Evolutionary conservation across 2,113 vertebrate species (phyloP), one percentile per base, ranked within the genome.

Genomic region (Perccottus glenii): DNA sequence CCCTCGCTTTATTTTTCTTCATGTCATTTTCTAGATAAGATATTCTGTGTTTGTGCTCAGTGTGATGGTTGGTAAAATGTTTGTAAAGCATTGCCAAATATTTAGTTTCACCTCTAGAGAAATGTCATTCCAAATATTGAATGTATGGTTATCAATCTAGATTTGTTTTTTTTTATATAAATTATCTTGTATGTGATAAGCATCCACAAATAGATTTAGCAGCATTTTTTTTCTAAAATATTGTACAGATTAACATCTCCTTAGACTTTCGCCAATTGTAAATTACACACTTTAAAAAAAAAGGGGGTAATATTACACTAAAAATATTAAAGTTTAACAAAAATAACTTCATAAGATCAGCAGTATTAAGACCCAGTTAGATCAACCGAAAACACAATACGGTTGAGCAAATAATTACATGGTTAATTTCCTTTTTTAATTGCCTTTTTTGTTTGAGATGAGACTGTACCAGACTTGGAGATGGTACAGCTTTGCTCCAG

Each of bases 81-180:
- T 44, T 76, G 64, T 80, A 40, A 71, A 82, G 12, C 67, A 58
- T 70, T 77, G 81, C 73, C 48, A 82, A 74, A 77, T 85, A 64
- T 80, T 75, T 70, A 42, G 57, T 67, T 52, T 19, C 4, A 52
- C 15, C 38, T 16, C 15, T 12, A 33, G 11, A 49, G 42, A 35
- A 60, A 32, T 44, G 27, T 53, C 9, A 64, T 75, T 69, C 62
- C 73, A 64, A 72, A 6, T 57, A 75, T 65, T 79, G 78, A 85
- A 88, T 85, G 80, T 88, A 43, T 64, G n/a, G 58, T 55, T 64
- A 61, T 81, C 50, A 73, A 67, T 72, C 36, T 42, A 73, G 58
- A 77, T 55, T 59, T 45, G 50, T 73, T 33, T 66, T 64, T 69
- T 67, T 81, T 80, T 81, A 76, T 64, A 60, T 81, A 70, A 73